A percentile compares a stretch with the other conserved stretches of the same genome.
These are phyloP conservation scores for Prosopocoilus inquinatus DNA, from an alignment of 2,888 invertebrate genomes.

Conservation along the genomic window DNA sequence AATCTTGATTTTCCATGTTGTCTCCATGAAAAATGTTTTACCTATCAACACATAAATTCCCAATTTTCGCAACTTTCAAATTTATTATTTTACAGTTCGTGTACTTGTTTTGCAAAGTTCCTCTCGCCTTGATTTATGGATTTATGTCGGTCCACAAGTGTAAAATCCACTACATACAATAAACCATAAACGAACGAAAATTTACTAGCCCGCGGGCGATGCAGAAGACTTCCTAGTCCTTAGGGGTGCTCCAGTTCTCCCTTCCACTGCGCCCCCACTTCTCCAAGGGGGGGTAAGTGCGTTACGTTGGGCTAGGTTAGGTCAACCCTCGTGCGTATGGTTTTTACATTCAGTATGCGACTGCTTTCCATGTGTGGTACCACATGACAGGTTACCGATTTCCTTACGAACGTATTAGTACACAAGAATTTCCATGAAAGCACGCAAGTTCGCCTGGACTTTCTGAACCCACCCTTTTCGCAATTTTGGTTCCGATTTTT, in stretches of 20 bases:
- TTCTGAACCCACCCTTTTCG: no score
- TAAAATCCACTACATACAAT: conserved; percentile 1
- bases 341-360: conserved; percentile 46
- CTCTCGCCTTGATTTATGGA: not conserved
- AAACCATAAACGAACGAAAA: conserved; percentile 4
- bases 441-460: no score
- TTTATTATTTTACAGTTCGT: no score
- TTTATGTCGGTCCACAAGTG: not conserved
- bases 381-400: conserved; percentile 18
- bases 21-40: no score
- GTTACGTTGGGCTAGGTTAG: conserved; percentile 49
- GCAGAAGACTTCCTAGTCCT: conserved; percentile 24
- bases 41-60: no score
- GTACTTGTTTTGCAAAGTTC: not conserved
- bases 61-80: no score
- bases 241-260: conserved; percentile 45
- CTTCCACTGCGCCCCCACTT: conserved; percentile 37
- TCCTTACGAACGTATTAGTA: not conserved
- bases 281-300: conserved; percentile 43
- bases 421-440: no score
- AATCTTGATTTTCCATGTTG: no score
- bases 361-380: conserved; percentile 34
- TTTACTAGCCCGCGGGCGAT: conserved; percentile 18
- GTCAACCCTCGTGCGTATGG: conserved; percentile 49
- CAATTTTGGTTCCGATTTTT: no score